A percentile compares a stretch with the other conserved stretches of the same genome.
These are phyloP conservation scores for Carcina quercana DNA, from an alignment of 2,888 invertebrate species.

Conservation along the genomic window DNA sequence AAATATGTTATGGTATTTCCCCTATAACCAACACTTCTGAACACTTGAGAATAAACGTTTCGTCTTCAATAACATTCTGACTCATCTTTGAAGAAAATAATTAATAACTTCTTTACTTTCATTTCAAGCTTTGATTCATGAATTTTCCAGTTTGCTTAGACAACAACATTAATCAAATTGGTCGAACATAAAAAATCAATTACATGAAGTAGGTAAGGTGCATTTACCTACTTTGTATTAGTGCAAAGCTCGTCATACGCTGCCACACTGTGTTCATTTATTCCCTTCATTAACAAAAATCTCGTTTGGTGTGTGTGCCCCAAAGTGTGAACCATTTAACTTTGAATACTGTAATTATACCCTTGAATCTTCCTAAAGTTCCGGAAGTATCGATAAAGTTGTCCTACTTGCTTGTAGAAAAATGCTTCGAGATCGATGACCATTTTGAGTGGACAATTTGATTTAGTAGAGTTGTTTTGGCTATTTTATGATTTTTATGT, in stretches of 20 bases:
- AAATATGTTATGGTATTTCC: slow-evolving; percentile 21
- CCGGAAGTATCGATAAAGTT: slow-evolving; percentile 33
- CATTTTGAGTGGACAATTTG: slow-evolving; percentile 16
- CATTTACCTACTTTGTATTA: slow-evolving; percentile 21
- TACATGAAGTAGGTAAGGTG: slow-evolving; percentile 9
- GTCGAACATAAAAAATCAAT: slow-evolving; percentile 9
- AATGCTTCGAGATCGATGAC: slow-evolving; percentile 22
- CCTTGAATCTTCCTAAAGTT: slow-evolving; percentile 42
- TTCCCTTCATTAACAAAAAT: slow-evolving; percentile 45
- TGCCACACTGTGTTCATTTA: slow-evolving; percentile 57
- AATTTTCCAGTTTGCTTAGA: slow-evolving; percentile 9
- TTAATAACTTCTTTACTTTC: slow-evolving; percentile 6
- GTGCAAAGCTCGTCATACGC: slow-evolving; percentile 69
- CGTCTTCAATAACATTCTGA: slow-evolving; percentile 5
- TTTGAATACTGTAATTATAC: slow-evolving; percentile 18
- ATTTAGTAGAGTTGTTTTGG: slow-evolving; percentile 52
- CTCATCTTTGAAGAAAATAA: slow-evolving; percentile 4
- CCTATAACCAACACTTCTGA: slow-evolving; percentile 21
- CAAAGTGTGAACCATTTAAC: slow-evolving; percentile 26
- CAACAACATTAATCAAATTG: slow-evolving; percentile 7
- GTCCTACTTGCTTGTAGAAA: slow-evolving; percentile 32
- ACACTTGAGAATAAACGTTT: too few species aligned
- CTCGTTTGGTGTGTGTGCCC: slow-evolving; percentile 37
- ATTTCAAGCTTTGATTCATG: slow-evolving; percentile 6
- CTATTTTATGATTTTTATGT: slow-evolving; percentile 63